Base-by-base conservation (phyloP, 2,113 vertebrate species). In the Trichechus manatus region DNA sequence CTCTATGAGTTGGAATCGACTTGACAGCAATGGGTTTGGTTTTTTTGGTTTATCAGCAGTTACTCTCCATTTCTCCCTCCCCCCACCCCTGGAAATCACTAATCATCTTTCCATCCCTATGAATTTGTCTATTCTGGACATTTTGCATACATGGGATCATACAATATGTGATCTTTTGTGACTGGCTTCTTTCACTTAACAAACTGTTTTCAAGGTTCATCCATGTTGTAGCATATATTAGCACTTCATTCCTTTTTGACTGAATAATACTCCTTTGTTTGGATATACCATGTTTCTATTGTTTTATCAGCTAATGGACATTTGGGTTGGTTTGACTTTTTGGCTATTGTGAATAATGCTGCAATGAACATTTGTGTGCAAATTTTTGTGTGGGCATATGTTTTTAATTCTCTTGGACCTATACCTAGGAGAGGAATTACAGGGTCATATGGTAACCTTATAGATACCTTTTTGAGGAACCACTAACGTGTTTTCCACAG, bases 151-250 rank as follows among this genome's bases (percentile, higher is more conserved):
- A 63, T 11, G 11, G 39, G 25, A 3, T 63, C 3, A 7, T 19
- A 42, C 2, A 3, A 1, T 0, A 31, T 1, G 53, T 29, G 39
- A 9, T 4, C 39, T 10, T 47, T 11, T 10, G 36, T 27, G 53
- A 56, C 53, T 56, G 53, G 53, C 11, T 56, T 17, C 53, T 56
- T 56, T 56, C 53, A 56, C 15, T 13, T 56, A 15, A 11, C 53
- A 56, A 17, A 56, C 53, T 3, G 53, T 22, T 8, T 14, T 7
- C 29, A 13, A 56, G 50, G 4, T 2, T 8, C 31, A 15, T 11
- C 29, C 0, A 0, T 7, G 33, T 6, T 5, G 19, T 23, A 4
- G 4, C 0, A 0, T 2, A 11, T 0, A 3, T 31, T 15, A 0
- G 22, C 3, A 3, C 53, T 3, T 74, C 42, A 2, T 6, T 47